Conservation (phyloP, 2,888 invertebrate species). For the Pterostichus madidus region DNA sequence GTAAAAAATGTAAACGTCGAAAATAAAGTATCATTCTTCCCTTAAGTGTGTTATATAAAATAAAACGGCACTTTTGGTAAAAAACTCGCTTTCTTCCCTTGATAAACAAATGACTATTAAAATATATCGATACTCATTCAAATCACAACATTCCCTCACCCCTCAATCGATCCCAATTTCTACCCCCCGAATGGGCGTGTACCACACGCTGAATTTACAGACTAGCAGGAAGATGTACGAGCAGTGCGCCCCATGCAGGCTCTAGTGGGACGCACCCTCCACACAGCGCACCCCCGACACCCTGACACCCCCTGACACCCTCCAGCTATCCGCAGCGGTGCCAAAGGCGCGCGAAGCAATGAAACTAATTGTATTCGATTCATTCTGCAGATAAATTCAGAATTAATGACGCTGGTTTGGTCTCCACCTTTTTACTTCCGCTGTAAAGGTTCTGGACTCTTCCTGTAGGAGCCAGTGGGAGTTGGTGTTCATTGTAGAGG, state of each 20-base stretch:
- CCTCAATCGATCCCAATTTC: no score
- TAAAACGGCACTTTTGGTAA: no score
- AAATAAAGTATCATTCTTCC: no score
- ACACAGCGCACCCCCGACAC: not conserved
- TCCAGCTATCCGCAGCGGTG: not conserved
- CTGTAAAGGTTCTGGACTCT: not conserved
- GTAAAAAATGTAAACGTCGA: no score
- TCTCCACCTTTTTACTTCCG: constrained; percentile 52
- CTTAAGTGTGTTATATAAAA: no score
- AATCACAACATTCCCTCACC: no score
- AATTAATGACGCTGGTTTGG: constrained; percentile 56
- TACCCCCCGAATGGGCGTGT: not conserved
- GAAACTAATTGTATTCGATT: constrained; percentile 65
- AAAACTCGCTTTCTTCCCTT: no score
- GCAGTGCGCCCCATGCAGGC: not conserved
- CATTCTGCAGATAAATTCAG: constrained; percentile 60
- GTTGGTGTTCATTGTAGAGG: no score
- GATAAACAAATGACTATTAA: no score
- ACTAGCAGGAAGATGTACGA: constrained; percentile 37
- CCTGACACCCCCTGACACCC: not conserved
- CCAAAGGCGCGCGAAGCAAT: constrained; percentile 38
- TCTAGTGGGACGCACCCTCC: not conserved
- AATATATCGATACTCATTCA: no score
- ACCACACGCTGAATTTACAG: constrained; percentile 11
- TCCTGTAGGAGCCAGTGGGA: no score